Percentiles rank a stretch among this genome's conserved stretches.
These are phyloP conservation scores for Rhizomys pruinosus DNA, from an alignment of 2,113 vertebrate species.

Conservation along the genomic window DNA sequence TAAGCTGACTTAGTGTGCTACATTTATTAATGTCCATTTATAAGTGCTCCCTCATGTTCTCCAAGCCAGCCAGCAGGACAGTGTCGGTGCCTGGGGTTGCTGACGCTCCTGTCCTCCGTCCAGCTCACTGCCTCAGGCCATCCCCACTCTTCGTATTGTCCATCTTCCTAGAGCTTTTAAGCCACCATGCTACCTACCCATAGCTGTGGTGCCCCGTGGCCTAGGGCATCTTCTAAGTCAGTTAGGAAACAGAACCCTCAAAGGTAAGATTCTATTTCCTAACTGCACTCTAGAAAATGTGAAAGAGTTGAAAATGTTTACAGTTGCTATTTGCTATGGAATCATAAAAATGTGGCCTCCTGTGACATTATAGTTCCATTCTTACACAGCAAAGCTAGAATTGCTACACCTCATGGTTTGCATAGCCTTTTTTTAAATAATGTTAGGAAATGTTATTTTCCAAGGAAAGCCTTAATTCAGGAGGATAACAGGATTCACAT, in stretches of 20 bases:
- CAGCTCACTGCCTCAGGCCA: neutral
- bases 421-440: neutral
- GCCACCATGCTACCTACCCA: neutral
- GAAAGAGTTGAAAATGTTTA: neutral
- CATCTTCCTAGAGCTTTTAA: neutral
- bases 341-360: neutral
- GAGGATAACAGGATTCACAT: neutral
- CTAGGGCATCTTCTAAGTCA: neutral
- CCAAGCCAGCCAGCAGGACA: neutral
- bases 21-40: neutral
- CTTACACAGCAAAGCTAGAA: neutral
- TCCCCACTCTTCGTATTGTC: neutral
- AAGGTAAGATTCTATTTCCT: neutral
- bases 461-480: neutral
- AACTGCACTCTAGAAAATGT: neutral
- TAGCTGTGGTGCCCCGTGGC: neutral
- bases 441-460: neutral
- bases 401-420: neutral
- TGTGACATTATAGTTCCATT: neutral
- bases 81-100: too few relatives aligned
- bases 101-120: too few relatives aligned
- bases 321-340: neutral
- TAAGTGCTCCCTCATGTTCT: neutral
- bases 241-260: neutral
- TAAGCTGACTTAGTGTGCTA: neutral